These are phyloP conservation scores for Actinostola sp. DNA, from an alignment of 92 coral and sea anemone genomes.

Conservation along the genomic window DNA sequence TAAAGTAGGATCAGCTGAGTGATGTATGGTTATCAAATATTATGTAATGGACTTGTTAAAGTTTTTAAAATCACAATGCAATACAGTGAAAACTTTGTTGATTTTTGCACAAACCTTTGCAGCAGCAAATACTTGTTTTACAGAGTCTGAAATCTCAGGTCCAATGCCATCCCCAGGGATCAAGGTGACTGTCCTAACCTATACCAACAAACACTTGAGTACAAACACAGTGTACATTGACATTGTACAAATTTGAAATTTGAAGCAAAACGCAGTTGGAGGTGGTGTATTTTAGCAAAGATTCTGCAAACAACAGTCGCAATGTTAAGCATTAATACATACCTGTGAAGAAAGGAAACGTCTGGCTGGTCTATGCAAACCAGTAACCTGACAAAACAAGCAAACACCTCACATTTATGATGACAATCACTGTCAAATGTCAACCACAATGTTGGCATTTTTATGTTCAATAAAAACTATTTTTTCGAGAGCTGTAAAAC, in stretches of 20 bases:
- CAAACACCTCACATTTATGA: not conserved
- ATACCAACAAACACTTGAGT: not conserved
- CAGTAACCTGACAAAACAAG: constrained; percentile 5
- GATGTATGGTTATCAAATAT: not conserved
- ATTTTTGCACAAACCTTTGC: constrained; percentile 64
- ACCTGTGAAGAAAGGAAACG: constrained; percentile 31
- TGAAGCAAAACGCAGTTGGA: not conserved
- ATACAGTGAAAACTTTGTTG: not conserved
- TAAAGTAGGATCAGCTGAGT: too few relatives aligned
- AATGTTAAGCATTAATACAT: not conserved
- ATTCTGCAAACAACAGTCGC: not conserved
- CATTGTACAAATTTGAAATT: not conserved
- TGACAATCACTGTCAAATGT: constrained; percentile 13
- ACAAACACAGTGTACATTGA: not conserved
- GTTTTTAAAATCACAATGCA: not conserved
- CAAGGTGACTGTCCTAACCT: constrained; percentile 86
- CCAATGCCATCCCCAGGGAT: constrained; percentile 99
- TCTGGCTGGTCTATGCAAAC: constrained; percentile 17
- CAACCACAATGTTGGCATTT: not conserved
- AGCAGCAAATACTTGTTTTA: constrained; percentile 89
- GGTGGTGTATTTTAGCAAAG: not conserved
- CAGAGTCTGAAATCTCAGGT: constrained; percentile 96
- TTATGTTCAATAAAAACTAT: not conserved
- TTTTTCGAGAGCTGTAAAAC: not conserved
- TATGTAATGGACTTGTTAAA: not conserved